Base-by-base conservation (phyloP, 2,797 vertebrate species). In the Crocidura indochinensis region DNA sequence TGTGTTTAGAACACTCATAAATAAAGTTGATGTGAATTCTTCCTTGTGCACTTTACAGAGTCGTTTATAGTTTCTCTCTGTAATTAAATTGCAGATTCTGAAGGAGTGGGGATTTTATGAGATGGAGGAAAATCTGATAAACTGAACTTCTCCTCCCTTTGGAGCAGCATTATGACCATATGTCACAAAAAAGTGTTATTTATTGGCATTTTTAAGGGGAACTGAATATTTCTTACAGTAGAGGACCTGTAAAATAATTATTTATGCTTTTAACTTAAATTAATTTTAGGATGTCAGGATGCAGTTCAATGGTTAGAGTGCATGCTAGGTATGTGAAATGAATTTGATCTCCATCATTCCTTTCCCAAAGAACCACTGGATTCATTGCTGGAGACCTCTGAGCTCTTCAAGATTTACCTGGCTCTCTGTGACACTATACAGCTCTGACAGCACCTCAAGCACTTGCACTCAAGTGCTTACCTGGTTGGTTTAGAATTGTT, bases 1-100 rank as follows among this genome's bases (percentile, higher is more conserved):
- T 84, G 86, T 93, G 78, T 93, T 94, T 94, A 89, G 88, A 93
- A 89, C 10, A 51, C 75, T 94, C 79, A 92, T 94, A 96, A 97
- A 92, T 95, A 95, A 93, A 94, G 72, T 87, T 38, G 68, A 92
- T 69, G 60, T 20, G 84, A 92, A 87, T 91, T 92, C 87, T 94
- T 92, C 56, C 79, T 91, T 27, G 46, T 75, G 90, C 8, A 73
- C 31, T 67, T 67, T 31, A 31, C 19, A 60, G 51, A 49, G 38
- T 77, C 49, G 2, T 96, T 97, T 96, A 88, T 68, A 77, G 84
- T 88, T 94, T 93, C 64, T 95, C 24, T 82, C 38, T 90, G 80
- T 85, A 89, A 80, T 95, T 93, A 91, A 92, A 87, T 49, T 67
- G 38, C 17, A 93, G 69, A 31, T 53, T 77, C 60, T 46, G 44